Conservation (phyloP, 2,888 invertebrate species). For the Pristionchus entomophagus region DNA sequence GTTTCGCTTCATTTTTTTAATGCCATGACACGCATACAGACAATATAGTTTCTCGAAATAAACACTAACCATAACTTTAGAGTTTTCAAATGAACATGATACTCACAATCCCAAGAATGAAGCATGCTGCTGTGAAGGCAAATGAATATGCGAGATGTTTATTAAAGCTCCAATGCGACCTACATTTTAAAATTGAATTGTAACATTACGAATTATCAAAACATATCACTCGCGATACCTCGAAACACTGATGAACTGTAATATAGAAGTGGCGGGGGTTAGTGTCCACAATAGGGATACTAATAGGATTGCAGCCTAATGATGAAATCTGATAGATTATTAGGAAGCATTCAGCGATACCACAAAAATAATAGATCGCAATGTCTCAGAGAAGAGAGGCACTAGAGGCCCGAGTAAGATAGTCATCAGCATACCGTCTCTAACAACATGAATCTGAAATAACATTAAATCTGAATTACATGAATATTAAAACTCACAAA, state of each 20-base stretch:
- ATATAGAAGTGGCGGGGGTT: background rate
- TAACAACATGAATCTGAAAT: background rate
- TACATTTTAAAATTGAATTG: background rate
- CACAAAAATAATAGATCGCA: background rate
- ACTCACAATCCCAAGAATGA: background rate
- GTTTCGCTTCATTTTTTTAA: too few relatives aligned
- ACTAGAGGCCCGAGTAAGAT: background rate
- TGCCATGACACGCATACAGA: too few relatives aligned
- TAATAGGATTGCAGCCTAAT: background rate
- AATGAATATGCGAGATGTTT: background rate
- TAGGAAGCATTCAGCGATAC: background rate
- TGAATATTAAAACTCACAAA: background rate
- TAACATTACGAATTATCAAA: background rate
- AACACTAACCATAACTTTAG: too few relatives aligned
- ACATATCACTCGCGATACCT: too few relatives aligned
- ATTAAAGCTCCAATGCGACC: background rate
- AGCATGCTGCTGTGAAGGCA: background rate
- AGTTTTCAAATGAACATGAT: too few relatives aligned
- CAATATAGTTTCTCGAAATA: too few relatives aligned
- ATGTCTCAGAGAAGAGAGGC: background rate
- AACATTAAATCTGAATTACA: background rate
- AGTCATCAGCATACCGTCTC: background rate
- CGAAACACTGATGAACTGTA: background rate
- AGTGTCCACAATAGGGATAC: background rate
- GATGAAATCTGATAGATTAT: background rate